phyloP scores from a whole-genome alignment of 1,140 invertebrate species.

The Zaprionus capensis region DNA sequence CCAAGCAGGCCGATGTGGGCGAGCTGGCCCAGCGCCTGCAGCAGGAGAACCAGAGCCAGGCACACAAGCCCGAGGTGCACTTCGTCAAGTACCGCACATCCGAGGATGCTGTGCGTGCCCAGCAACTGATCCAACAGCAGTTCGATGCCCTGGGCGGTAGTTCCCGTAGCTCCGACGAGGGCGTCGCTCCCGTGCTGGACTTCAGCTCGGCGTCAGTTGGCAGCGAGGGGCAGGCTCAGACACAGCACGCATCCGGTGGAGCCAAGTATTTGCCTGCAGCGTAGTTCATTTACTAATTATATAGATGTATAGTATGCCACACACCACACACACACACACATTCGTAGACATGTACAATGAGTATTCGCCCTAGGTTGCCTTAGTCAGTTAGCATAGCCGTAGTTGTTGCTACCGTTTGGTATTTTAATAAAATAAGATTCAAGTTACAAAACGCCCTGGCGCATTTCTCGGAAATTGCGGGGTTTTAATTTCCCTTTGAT shows the following conservation, averaged over 20 bases:
- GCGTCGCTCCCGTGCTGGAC: constrained; percentile 69
- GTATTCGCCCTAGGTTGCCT: neutral
- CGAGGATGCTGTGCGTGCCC: constrained; percentile 72
- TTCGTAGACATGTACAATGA: neutral
- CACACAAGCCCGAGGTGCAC: constrained; percentile 72
- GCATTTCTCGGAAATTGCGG: neutral
- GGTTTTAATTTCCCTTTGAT: constrained; percentile 26
- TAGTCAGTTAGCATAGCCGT: constrained; percentile 23
- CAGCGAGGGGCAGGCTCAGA: constrained; percentile 9
- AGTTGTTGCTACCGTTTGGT: constrained; percentile 29
- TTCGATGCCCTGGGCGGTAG: constrained; percentile 69
- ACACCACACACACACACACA: neutral
- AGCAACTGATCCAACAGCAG: constrained; percentile 72
- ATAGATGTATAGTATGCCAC: neutral
- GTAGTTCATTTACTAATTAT: constrained; percentile 38
- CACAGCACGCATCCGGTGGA: constrained; percentile 27
- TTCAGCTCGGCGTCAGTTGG: constrained; percentile 57
- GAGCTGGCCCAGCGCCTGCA: constrained; percentile 63
- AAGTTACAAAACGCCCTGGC: constrained; percentile 17
- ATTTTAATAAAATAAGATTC: constrained; percentile 49
- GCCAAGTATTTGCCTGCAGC: constrained; percentile 63
- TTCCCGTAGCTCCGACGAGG: constrained; percentile 67
- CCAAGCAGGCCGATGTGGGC: constrained; percentile 67
- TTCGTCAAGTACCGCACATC: constrained; percentile 75
- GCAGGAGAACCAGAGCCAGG: constrained; percentile 39